Evolutionary conservation across 2,797 vertebrate genomes (phyloP).

Genomic region (Lophius americanus): DNA sequence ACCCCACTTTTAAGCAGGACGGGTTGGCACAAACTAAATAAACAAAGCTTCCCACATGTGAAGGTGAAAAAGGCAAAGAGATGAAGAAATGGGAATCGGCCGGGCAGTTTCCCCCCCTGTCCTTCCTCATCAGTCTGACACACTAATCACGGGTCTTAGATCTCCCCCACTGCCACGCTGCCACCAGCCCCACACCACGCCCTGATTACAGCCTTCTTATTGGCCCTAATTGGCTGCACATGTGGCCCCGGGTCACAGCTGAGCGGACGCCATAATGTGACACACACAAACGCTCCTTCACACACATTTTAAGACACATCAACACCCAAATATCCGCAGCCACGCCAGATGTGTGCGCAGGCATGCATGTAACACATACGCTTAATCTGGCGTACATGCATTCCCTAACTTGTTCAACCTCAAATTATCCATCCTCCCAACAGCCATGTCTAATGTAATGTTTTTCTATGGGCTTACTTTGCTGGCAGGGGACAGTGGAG

Average conservation of each 20-base stretch:
- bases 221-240: slow-evolving; percentile 82
- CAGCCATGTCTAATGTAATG: slow-evolving; percentile 1
- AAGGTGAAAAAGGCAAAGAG: slow-evolving; percentile 24
- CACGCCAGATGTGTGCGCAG: background rate
- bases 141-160: slow-evolving; percentile 72
- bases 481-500: slow-evolving; percentile 10
- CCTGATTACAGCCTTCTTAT: slow-evolving; percentile 81
- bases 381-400: background rate
- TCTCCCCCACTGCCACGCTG: slow-evolving; percentile 43
- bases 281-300: slow-evolving; percentile 15
- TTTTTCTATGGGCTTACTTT: slow-evolving; percentile 29
- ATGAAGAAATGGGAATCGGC: slow-evolving; percentile 39
- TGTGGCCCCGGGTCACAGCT: slow-evolving; percentile 73
- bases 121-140: slow-evolving; percentile 67
- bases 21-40: slow-evolving; percentile 51
- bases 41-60: slow-evolving; percentile 39
- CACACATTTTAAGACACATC: slow-evolving; percentile 9
- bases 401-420: no score
- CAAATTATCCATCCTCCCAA: no score
- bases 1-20: slow-evolving; percentile 15
- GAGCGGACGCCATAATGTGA: slow-evolving; percentile 36
- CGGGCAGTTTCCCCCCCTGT: slow-evolving; percentile 39
- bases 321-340: background rate
- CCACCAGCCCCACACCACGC: slow-evolving; percentile 58
- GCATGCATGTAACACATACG: background rate